Evolutionary conservation across 2,113 vertebrate species (phyloP).

Genomic region (Dascyllus trimaculatus): DNA sequence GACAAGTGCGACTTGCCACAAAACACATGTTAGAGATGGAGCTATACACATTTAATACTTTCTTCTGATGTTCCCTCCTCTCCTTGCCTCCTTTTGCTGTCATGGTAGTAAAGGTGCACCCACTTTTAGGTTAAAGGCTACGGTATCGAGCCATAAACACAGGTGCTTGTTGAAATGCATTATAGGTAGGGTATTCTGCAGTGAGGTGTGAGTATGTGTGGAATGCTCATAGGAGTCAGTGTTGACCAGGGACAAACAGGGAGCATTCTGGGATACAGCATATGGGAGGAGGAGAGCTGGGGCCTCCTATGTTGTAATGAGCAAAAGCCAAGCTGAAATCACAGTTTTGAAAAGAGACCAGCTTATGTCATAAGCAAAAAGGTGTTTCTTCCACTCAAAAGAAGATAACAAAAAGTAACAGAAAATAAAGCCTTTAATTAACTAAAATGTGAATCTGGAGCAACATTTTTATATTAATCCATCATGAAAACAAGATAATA

Average conservation of each 20-base stretch:
- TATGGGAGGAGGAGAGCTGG: slow-evolving; percentile 49
- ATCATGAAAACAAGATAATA: not conserved
- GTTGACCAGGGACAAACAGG: slow-evolving; percentile 83
- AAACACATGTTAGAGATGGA: slow-evolving; percentile 1
- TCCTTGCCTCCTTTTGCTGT: not conserved
- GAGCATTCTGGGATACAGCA: slow-evolving; percentile 70
- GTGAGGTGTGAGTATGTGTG: slow-evolving; percentile 79
- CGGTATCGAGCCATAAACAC: slow-evolving; percentile 62
- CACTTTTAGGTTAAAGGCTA: slow-evolving; percentile 51
- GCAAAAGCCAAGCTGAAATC: not conserved
- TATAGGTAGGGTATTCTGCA: slow-evolving; percentile 80
- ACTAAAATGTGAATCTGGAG: not conserved
- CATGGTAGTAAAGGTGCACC: not conserved
- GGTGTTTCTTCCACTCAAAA: not conserved
- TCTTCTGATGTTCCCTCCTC: not conserved
- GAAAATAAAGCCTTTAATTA: not conserved
- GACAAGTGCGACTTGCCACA: not conserved
- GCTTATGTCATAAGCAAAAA: not conserved
- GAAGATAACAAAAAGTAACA: not conserved
- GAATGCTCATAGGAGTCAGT: slow-evolving; percentile 79
- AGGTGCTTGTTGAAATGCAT: slow-evolving; percentile 70
- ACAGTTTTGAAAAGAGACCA: no score
- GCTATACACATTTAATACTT: not conserved
- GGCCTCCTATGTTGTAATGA: not conserved
- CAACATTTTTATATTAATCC: not conserved